Evolutionary conservation across 2,888 invertebrate genomes (phyloP).

Genomic region (Synergus japonicus): DNA sequence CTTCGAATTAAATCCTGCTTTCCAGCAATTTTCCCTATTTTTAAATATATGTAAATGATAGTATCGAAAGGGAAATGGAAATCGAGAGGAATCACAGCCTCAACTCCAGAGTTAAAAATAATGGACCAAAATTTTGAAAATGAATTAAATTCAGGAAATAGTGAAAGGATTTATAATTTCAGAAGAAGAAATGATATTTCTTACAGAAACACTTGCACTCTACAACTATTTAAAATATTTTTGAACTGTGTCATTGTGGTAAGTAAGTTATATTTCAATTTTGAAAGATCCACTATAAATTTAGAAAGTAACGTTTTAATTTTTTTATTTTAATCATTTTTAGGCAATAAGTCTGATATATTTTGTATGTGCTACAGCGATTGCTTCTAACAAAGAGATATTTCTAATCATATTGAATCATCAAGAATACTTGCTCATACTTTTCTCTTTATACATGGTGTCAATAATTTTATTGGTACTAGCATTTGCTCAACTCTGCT

Average conservation of each 20-base stretch:
- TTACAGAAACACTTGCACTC: neutral
- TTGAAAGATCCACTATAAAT: neutral
- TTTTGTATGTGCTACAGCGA: conserved; percentile 3
- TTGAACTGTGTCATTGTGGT: conserved; percentile 19
- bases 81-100: neutral
- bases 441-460: neutral
- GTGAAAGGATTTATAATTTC: neutral
- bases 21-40: neutral
- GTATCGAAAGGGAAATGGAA: neutral
- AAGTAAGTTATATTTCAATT: neutral
- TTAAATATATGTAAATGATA: neutral
- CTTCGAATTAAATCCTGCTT: neutral
- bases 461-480: conserved; percentile 10
- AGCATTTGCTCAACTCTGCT: neutral
- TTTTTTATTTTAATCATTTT: neutral
- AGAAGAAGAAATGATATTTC: neutral
- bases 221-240: neutral
- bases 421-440: neutral
- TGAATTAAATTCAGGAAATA: neutral
- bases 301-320: neutral
- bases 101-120: conserved; percentile 10
- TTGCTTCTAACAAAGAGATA: neutral
- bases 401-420: neutral
- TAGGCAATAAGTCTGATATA: neutral
- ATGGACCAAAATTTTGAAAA: neutral